A percentile compares a stretch with the other conserved stretches of the same genome.
These are phyloP conservation scores for Dermochelys coriacea DNA, from an alignment of 2,797 vertebrate species.

Conservation along the genomic window DNA sequence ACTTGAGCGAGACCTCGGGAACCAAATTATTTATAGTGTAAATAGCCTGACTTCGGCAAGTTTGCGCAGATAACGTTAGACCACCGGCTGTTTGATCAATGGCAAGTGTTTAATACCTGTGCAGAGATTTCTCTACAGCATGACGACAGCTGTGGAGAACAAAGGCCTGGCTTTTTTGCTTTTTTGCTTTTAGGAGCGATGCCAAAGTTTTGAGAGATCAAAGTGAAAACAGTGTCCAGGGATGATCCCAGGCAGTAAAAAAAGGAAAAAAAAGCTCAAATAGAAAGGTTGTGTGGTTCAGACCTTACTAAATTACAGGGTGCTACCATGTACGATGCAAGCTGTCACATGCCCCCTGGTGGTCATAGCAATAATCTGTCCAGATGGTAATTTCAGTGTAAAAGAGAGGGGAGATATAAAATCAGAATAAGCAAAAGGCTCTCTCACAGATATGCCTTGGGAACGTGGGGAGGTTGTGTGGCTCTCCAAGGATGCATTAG, in stretches of 20 bases:
- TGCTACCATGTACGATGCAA: not conserved
- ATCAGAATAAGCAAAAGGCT: not conserved
- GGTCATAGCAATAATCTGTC: constrained; percentile 5
- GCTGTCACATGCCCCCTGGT: constrained; percentile 57
- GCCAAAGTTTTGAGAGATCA: constrained; percentile 76
- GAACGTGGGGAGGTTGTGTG: not conserved
- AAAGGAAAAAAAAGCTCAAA: not conserved
- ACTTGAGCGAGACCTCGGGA: constrained; percentile 46
- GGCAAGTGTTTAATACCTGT: constrained; percentile 72
- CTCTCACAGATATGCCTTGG: not conserved
- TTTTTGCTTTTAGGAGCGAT: constrained; percentile 42
- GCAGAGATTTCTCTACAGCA: constrained; percentile 68
- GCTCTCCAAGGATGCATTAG: not conserved
- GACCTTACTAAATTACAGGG: not conserved
- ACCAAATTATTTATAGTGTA: constrained; percentile 38
- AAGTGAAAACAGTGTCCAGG: constrained; percentile 68
- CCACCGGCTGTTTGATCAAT: constrained; percentile 65
- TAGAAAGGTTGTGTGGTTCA: not conserved
- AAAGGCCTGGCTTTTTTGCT: constrained; percentile 69
- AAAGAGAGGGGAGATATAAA: not conserved
- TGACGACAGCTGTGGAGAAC: constrained; percentile 77
- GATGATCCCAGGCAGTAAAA: constrained; percentile 70
- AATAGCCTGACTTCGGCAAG: constrained; percentile 55
- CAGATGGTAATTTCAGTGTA: not conserved
- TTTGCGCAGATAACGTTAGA: constrained; percentile 28